phyloP scores from a whole-genome alignment of 2,888 invertebrate species.

The Bembecia ichneumoniformis region DNA sequence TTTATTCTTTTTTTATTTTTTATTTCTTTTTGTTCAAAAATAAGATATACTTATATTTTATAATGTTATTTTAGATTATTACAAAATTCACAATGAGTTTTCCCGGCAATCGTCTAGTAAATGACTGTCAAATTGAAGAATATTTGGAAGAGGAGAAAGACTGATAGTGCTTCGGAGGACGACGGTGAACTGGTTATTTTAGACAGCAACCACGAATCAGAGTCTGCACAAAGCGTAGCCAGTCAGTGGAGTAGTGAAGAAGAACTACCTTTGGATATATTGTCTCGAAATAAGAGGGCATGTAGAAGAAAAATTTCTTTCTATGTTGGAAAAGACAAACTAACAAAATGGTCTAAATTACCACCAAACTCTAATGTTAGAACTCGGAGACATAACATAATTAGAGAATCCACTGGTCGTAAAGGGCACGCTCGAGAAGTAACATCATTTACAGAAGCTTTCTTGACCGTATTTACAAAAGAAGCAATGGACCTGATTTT shows the following conservation, averaged over 20 bases:
- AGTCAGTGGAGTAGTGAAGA: background rate
- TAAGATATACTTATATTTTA: background rate
- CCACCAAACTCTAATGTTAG: no score
- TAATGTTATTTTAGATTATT: no score
- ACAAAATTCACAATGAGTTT: no score
- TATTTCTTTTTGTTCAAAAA: no score
- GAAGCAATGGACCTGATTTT: slow-evolving; percentile 1
- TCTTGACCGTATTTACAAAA: background rate
- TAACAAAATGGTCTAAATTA: background rate
- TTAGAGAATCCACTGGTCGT: background rate
- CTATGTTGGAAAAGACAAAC: slow-evolving; percentile 1
- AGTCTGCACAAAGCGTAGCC: background rate
- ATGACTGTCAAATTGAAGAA: no score
- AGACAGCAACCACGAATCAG: background rate
- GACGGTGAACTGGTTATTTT: background rate
- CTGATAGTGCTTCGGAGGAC: background rate
- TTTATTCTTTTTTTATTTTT: no score
- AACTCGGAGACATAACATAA: background rate
- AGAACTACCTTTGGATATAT: background rate
- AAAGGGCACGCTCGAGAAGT: background rate
- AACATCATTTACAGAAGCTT: background rate
- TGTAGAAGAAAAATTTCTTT: no score
- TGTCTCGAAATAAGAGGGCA: background rate
- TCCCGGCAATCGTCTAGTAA: no score
- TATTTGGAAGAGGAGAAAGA: background rate